These are phyloP conservation scores for Pycnomerus fuliginosus DNA, from an alignment of 2,888 invertebrate genomes.

Conservation along the genomic window DNA sequence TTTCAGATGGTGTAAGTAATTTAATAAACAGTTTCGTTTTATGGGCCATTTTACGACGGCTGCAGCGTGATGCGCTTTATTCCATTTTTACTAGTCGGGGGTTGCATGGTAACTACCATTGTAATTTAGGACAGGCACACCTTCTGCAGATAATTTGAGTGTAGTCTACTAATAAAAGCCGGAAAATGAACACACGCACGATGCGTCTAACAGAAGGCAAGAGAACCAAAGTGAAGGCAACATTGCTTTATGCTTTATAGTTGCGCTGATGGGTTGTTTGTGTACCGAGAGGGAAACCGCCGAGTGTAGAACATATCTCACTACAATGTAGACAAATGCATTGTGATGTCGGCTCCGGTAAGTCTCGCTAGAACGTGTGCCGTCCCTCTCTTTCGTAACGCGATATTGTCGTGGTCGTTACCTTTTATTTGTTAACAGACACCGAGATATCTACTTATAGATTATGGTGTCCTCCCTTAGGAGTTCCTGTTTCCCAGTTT, in stretches of 20 bases:
- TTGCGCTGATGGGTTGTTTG: conserved; percentile 20
- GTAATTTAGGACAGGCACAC: too few species aligned
- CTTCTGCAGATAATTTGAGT: too few species aligned
- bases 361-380: not conserved
- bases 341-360: conserved; percentile 21
- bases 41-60: conserved; percentile 5
- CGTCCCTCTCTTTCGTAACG: not conserved
- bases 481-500: too few species aligned
- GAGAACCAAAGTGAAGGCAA: conserved; percentile 1
- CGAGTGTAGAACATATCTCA: conserved; percentile 27
- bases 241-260: conserved; percentile 15
- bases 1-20: conserved; percentile 13
- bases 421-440: too few species aligned
- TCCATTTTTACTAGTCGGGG: too few species aligned
- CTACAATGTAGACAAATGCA: conserved; percentile 26
- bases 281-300: conserved; percentile 24
- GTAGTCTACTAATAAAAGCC: not conserved
- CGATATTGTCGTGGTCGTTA: not conserved
- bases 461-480: too few species aligned
- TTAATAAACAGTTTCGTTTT: conserved; percentile 18
- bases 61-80: too few species aligned
- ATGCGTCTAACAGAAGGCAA: not conserved
- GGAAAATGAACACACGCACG: not conserved
- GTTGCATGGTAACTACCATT: too few species aligned
- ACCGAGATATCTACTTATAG: too few species aligned